These are phyloP conservation scores for Tragelaphus eurycerus DNA, from an alignment of 2,797 vertebrate species.

Conservation along the genomic window DNA sequence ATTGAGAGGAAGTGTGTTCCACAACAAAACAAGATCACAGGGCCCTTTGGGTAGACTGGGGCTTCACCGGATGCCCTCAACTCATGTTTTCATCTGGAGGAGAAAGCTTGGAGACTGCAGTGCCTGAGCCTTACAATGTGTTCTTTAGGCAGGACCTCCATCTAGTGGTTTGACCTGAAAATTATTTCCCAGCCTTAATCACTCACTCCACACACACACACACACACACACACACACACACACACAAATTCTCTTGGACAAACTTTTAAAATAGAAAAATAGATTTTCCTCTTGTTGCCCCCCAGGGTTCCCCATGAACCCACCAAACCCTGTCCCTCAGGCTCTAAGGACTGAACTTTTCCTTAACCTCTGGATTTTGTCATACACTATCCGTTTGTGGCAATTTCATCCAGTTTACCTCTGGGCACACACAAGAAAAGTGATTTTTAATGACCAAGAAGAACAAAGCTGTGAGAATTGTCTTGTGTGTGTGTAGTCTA, in stretches of 20 bases:
- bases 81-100: not conserved
- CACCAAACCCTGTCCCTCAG: not conserved
- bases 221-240: not conserved
- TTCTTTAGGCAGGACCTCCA: slow-evolving; percentile 69
- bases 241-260: not conserved
- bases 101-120: not conserved
- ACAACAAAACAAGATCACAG: not conserved
- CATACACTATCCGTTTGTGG: not conserved
- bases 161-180: slow-evolving; percentile 56
- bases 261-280: not conserved
- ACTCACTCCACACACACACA: not conserved
- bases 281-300: not conserved
- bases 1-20: not conserved
- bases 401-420: not conserved
- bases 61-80: not conserved
- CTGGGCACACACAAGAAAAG: not conserved
- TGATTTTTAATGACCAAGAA: not conserved
- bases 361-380: not conserved
- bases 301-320: not conserved
- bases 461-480: not conserved
- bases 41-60: not conserved
- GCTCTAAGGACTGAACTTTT: not conserved
- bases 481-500: too few relatives aligned
- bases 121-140: rapidly evolving
- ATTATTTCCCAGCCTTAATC: not conserved